Conservation (phyloP, 2,888 invertebrate species). For the Disparrhopalites patrizii region DNA sequence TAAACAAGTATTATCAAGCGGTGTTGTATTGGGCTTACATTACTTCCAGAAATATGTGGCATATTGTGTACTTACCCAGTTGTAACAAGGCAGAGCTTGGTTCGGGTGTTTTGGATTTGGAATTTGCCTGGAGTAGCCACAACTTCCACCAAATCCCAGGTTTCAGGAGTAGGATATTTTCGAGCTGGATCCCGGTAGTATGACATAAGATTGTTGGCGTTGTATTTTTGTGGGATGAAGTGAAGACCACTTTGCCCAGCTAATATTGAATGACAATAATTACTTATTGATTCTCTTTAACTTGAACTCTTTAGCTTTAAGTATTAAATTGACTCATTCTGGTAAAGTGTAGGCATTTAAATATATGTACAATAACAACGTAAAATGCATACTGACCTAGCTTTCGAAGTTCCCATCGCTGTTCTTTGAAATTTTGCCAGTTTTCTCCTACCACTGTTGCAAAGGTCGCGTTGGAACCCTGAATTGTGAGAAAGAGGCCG, state of each 20-base stretch:
- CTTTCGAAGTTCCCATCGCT: slow-evolving; percentile 41
- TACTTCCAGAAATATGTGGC: too few relatives aligned
- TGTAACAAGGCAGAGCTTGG: slow-evolving; percentile 36
- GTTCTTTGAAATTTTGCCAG: slow-evolving; percentile 45
- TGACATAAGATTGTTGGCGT: slow-evolving; percentile 40
- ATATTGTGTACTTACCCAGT: slow-evolving; percentile 33
- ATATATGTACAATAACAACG: not conserved
- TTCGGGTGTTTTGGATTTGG: slow-evolving; percentile 42
- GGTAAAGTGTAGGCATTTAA: not conserved
- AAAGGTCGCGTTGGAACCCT: slow-evolving; percentile 42
- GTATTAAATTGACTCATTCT: not conserved
- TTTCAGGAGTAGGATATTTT: slow-evolving; percentile 42
- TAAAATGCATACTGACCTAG: slow-evolving; percentile 27
- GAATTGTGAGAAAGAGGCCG: slow-evolving; percentile 40
- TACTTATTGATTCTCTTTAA: too few relatives aligned
- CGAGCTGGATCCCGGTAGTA: slow-evolving; percentile 39
- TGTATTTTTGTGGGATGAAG: slow-evolving; percentile 36
- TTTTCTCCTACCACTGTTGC: slow-evolving; percentile 42
- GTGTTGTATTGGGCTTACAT: not conserved
- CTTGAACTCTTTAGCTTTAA: not conserved
- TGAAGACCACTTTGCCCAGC: slow-evolving; percentile 28
- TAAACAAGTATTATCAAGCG: not conserved
- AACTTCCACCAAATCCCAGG: slow-evolving; percentile 32
- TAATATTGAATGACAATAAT: not conserved
- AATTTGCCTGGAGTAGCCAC: slow-evolving; percentile 27